Evolutionary conservation across 2,113 vertebrate genomes (phyloP).

Genomic region (Muscicapa adusta): DNA sequence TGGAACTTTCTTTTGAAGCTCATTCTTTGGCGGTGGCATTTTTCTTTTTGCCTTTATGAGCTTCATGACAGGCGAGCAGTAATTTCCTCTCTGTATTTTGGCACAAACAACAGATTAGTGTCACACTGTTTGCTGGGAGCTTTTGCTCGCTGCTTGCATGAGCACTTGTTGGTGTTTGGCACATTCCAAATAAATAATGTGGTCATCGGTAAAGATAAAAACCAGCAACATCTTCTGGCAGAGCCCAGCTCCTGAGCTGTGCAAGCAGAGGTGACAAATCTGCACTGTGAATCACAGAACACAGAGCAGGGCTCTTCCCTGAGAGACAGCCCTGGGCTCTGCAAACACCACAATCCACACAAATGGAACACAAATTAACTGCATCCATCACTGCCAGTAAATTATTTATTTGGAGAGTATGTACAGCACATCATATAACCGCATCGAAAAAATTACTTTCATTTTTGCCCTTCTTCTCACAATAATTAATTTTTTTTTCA

Average conservation of each 20-base stretch:
- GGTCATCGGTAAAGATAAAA: background rate
- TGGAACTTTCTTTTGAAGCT: conserved; percentile 28
- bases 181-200: background rate
- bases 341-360: rapidly evolving
- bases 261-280: background rate
- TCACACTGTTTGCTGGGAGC: conserved; percentile 3
- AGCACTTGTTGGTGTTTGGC: background rate
- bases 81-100: conserved; percentile 43
- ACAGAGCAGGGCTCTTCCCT: background rate
- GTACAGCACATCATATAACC: background rate
- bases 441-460: background rate
- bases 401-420: background rate
- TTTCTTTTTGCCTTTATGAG: conserved; percentile 27
- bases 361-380: background rate
- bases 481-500: background rate
- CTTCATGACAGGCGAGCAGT: conserved; percentile 4
- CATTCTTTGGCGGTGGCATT: conserved; percentile 22
- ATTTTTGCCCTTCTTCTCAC: background rate
- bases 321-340: background rate
- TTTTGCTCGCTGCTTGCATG: background rate
- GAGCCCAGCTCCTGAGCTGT: background rate
- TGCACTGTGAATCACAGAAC: background rate
- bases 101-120: conserved; percentile 45
- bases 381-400: background rate
- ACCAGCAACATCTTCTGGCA: background rate